Conservation (phyloP, 2,888 invertebrate species). For the Pristionchus exspectatus region DNA sequence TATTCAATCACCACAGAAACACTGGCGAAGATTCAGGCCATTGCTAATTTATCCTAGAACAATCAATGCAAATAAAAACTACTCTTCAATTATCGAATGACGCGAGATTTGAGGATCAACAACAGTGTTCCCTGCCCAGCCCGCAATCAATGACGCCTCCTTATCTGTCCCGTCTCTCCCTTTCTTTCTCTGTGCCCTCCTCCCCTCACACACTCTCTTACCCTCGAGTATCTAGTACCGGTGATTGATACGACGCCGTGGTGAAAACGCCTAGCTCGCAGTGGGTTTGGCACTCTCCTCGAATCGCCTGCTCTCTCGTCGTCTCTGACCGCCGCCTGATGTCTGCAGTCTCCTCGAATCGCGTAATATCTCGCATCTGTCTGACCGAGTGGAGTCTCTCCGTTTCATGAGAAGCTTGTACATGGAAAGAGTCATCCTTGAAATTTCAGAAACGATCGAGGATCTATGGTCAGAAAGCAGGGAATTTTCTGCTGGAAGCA, state of each 20-base stretch:
- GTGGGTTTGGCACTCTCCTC: not conserved
- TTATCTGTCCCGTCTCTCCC: not conserved
- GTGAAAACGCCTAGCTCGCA: too few species aligned
- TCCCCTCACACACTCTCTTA: not conserved
- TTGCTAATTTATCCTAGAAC: too few species aligned
- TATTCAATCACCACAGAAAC: too few species aligned
- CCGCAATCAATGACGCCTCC: slow-evolving; percentile 3
- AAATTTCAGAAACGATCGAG: not conserved
- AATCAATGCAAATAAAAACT: too few species aligned
- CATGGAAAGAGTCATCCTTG: not conserved
- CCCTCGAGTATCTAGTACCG: too few species aligned
- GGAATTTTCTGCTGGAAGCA: not conserved
- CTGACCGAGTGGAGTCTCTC: not conserved
- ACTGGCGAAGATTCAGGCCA: too few species aligned
- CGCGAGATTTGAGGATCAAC: too few species aligned
- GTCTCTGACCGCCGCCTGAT: not conserved
- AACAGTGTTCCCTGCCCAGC: not conserved
- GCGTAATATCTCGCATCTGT: not conserved
- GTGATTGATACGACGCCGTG: too few species aligned
- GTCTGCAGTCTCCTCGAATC: not conserved
- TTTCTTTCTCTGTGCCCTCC: not conserved
- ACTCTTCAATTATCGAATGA: too few species aligned
- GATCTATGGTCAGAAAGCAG: not conserved
- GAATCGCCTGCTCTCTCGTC: not conserved
- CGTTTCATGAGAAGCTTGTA: not conserved